phyloP scores from a whole-genome alignment of 2,113 vertebrate species.

The Neolamprologus ventralis region DNA sequence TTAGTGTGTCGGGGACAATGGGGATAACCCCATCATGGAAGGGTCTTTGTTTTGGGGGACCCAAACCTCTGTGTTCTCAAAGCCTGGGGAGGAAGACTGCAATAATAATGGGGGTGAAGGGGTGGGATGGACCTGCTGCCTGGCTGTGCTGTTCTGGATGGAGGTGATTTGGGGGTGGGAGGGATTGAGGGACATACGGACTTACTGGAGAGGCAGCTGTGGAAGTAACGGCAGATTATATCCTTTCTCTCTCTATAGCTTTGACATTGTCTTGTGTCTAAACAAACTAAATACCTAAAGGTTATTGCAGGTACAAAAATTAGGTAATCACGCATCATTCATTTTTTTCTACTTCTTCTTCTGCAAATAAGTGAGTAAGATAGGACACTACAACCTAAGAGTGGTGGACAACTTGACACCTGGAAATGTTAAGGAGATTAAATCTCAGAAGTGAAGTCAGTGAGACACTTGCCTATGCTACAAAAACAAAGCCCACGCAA shows the following conservation, averaged over 20 bases:
- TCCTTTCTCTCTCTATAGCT: neutral
- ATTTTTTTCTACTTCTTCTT: neutral
- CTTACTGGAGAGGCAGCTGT: neutral
- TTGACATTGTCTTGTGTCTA: neutral
- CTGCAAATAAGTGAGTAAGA: neutral
- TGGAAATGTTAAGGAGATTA: neutral
- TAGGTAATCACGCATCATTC: neutral
- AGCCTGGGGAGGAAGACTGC: slow-evolving; percentile 12
- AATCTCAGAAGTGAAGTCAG: neutral
- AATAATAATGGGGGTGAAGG: neutral
- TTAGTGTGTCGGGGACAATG: slow-evolving; percentile 47
- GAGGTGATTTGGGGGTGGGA: neutral
- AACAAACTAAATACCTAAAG: neutral
- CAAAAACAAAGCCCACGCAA: neutral
- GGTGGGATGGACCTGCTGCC: slow-evolving; percentile 4
- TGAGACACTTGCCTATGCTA: neutral
- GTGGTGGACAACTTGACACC: neutral
- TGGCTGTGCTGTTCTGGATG: slow-evolving; percentile 3
- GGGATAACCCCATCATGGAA: slow-evolving; percentile 13
- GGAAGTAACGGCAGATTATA: neutral
- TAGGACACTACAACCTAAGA: neutral
- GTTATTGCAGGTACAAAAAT: neutral
- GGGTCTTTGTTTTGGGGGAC: slow-evolving; percentile 48
- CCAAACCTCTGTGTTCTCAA: slow-evolving; percentile 21
- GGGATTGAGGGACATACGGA: slow-evolving; percentile 43